phyloP scores from a whole-genome alignment of 2,888 invertebrate genomes.

The Agrotis clavis region DNA sequence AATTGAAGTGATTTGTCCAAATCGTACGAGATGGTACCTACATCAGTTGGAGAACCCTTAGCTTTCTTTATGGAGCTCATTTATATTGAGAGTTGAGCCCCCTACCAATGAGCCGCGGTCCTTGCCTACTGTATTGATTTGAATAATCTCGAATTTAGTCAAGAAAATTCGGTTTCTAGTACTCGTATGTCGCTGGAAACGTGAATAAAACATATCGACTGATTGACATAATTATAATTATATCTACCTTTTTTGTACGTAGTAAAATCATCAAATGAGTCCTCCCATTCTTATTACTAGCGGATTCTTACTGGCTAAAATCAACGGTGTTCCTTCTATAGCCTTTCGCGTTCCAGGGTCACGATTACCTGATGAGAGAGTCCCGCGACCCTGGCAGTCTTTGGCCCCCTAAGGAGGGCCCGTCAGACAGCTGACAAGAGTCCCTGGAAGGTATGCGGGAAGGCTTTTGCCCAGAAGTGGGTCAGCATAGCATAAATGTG shows the following conservation, averaged over 20 bases:
- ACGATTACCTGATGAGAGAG: no score
- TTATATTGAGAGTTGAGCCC: conserved; percentile 64
- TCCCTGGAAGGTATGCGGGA: no score
- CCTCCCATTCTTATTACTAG: no score
- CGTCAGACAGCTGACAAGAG: no score
- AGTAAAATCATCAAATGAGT: not conserved
- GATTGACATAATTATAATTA: conserved; percentile 29
- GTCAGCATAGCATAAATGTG: no score
- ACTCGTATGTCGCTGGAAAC: conserved; percentile 33
- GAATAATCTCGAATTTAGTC: conserved; percentile 59
- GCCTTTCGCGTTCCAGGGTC: no score
- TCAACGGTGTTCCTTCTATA: no score
- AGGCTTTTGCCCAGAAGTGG: no score
- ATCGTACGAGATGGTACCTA: conserved; percentile 41
- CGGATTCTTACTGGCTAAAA: no score
- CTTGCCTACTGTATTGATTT: conserved; percentile 61
- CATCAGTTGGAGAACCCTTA: conserved; percentile 61
- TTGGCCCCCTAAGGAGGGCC: no score
- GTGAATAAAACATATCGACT: conserved; percentile 59
- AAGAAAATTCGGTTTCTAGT: conserved; percentile 36
- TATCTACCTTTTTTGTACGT: conserved; percentile 13
- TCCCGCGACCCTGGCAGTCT: no score
- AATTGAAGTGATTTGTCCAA: conserved; percentile 68
- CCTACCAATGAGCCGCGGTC: conserved; percentile 49
- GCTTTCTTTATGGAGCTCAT: conserved; percentile 68